These are phyloP conservation scores for Azemiops feae DNA, from an alignment of 2,113 vertebrate species.

Conservation along the genomic window DNA sequence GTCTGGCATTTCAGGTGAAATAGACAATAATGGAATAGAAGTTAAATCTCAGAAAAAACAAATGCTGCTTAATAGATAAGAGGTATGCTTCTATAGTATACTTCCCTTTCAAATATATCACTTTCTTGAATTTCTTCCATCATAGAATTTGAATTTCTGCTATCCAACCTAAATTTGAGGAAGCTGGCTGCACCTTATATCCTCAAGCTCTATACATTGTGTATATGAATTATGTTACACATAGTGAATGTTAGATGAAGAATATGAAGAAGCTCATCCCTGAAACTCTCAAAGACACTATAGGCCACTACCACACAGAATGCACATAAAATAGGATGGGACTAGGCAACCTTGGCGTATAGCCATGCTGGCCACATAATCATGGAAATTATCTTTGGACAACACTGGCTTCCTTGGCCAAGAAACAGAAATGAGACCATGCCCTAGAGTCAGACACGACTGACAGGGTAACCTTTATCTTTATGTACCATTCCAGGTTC, in stretches of 20 bases:
- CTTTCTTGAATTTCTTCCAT: background rate
- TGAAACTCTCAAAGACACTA: background rate
- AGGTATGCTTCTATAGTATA: background rate
- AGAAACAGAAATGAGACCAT: too few relatives aligned
- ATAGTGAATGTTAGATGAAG: background rate
- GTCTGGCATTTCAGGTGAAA: background rate
- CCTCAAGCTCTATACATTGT: background rate
- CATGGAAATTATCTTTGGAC: background rate
- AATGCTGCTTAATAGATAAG: background rate
- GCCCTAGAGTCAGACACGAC: too few relatives aligned
- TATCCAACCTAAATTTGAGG: background rate
- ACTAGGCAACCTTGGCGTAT: background rate
- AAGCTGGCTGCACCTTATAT: background rate
- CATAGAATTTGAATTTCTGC: background rate
- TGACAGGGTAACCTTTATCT: background rate
- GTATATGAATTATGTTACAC: background rate
- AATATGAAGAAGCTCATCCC: background rate
- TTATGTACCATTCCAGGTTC: background rate
- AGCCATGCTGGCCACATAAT: background rate
- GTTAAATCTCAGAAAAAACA: background rate
- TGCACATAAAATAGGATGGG: background rate
- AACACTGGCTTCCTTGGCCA: too few relatives aligned
- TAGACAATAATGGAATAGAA: background rate
- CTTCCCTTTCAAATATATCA: background rate
- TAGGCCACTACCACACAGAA: too few relatives aligned